phyloP scores from a whole-genome alignment of 2,888 invertebrate species.

The Lasioglossum lativentre region DNA sequence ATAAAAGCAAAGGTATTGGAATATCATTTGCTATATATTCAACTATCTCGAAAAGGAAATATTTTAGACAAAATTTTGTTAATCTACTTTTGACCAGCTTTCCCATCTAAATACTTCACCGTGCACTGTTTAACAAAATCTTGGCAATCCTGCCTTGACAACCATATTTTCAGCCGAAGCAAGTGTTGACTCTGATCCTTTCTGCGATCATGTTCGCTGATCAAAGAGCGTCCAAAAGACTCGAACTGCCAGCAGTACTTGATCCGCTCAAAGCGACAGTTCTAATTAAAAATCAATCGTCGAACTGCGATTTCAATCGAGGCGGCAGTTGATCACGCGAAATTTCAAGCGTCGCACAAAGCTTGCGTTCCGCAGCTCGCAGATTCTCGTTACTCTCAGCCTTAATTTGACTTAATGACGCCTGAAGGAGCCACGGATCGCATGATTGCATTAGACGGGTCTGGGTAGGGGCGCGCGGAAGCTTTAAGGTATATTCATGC shows the following conservation, averaged over 20 bases:
- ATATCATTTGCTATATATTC: too few species aligned
- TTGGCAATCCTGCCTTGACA: too few species aligned
- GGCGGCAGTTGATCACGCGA: not conserved
- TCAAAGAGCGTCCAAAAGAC: not conserved
- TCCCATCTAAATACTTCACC: too few species aligned
- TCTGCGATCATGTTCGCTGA: not conserved
- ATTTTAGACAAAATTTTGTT: too few species aligned
- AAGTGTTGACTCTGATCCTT: not conserved
- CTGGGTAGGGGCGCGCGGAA: not conserved
- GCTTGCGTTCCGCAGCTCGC: not conserved
- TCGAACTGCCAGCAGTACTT: not conserved
- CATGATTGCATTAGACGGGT: slow-evolving; percentile 3
- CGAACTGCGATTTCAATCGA: not conserved
- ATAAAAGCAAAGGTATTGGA: too few species aligned
- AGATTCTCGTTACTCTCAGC: not conserved
- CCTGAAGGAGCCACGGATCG: not conserved
- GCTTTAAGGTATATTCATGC: too few species aligned
- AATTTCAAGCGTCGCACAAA: not conserved
- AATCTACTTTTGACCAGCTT: too few species aligned
- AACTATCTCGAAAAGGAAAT: too few species aligned
- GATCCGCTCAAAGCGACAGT: not conserved
- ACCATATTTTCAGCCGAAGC: too few species aligned
- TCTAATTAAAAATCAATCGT: not conserved
- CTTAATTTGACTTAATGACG: slow-evolving; percentile 9
- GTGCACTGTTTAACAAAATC: too few species aligned